Percentiles rank a stretch among this genome's conserved stretches.
Conservation (phyloP, 2,888 invertebrate genomes). For the Stenotaenia linearis region DNA sequence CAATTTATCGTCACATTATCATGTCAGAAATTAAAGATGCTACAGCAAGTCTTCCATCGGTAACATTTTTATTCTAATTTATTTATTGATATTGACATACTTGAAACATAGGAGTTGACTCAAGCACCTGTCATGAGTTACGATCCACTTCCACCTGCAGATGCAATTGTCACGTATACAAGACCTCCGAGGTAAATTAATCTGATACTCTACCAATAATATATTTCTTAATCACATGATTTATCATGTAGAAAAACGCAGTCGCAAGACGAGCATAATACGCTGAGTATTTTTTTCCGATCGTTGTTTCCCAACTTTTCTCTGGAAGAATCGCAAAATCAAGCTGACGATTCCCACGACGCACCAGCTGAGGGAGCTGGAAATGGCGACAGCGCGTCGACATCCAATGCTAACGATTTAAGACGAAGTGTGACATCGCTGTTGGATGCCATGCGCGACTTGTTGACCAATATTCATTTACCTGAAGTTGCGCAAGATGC, state of each 20-base stretch:
- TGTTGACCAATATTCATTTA: slow-evolving; percentile 60
- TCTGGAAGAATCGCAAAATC: slow-evolving; percentile 44
- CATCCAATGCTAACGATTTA: slow-evolving; percentile 50
- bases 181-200: slow-evolving; percentile 49
- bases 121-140: slow-evolving; percentile 62
- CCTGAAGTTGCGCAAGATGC: slow-evolving; percentile 54
- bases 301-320: slow-evolving; percentile 67
- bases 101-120: slow-evolving; percentile 47
- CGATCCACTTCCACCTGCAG: slow-evolving; percentile 71
- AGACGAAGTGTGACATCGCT: slow-evolving; percentile 61
- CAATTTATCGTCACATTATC: slow-evolving; percentile 63
- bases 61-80: slow-evolving; percentile 42
- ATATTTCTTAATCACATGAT: background rate
- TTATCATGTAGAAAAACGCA: background rate
- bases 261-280: slow-evolving; percentile 42
- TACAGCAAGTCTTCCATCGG: slow-evolving; percentile 56
- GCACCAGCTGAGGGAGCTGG: slow-evolving; percentile 42
- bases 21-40: slow-evolving; percentile 66
- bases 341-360: slow-evolving; percentile 5
- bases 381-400: slow-evolving; percentile 39
- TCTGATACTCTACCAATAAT: no score
- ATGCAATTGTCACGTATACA: slow-evolving; percentile 65
- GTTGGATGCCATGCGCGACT: slow-evolving; percentile 66
- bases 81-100: background rate
- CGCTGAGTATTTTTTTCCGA: slow-evolving; percentile 56